Conservation (phyloP, 2,888 invertebrate genomes). For the Euzetes globulus region DNA sequence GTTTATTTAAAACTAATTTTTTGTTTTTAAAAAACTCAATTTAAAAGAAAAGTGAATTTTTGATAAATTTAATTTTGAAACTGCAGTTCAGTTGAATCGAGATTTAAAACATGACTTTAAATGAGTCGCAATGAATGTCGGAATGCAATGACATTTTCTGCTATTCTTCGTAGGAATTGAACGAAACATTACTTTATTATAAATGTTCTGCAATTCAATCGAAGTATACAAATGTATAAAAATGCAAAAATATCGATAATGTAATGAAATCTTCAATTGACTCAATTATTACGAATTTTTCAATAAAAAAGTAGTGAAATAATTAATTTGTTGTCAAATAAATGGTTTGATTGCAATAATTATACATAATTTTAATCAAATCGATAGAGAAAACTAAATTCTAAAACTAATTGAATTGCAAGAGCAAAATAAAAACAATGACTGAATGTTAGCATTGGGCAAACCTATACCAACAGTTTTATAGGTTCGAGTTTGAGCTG, state of each 20-base stretch:
- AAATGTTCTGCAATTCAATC: too few relatives aligned
- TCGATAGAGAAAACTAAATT: conserved; percentile 4
- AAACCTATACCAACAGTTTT: not conserved
- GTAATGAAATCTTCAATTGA: not conserved
- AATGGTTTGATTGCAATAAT: conserved; percentile 8
- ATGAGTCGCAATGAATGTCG: too few relatives aligned
- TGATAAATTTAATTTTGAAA: too few relatives aligned
- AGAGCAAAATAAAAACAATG: conserved; percentile 26
- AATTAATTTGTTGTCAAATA: conserved; percentile 16
- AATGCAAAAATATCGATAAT: not conserved
- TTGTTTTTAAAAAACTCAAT: too few relatives aligned
- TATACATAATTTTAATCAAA: conserved; percentile 18
- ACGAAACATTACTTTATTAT: too few relatives aligned
- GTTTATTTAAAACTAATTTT: too few relatives aligned
- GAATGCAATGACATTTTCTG: too few relatives aligned
- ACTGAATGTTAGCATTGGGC: not conserved
- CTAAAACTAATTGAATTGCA: conserved; percentile 22
- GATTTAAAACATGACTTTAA: too few relatives aligned
- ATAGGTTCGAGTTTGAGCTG: conserved; percentile 22
- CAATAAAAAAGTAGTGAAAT: not conserved
- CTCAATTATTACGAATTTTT: not conserved
- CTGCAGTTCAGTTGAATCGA: too few relatives aligned
- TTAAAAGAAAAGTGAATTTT: too few relatives aligned
- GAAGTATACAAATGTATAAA: too few relatives aligned
- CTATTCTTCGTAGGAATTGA: too few relatives aligned